Evolutionary conservation across 2,888 invertebrate species (phyloP).

Genomic region (Agrochola lychnidis): DNA sequence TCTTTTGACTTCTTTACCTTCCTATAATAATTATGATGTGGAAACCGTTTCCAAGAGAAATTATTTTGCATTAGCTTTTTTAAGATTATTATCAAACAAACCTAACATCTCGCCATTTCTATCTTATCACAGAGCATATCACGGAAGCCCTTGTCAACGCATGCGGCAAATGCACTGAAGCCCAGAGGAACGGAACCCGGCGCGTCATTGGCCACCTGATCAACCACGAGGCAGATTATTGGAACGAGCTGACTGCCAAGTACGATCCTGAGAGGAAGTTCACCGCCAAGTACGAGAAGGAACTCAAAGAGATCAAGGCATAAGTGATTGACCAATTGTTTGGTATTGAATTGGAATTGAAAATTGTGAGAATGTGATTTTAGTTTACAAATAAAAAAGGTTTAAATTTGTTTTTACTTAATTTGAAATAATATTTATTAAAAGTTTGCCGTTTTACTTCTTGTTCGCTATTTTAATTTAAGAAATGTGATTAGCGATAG

Average conservation of each 20-base stretch:
- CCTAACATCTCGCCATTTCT: neutral
- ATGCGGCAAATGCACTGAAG: constrained; percentile 74
- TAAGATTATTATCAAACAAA: neutral
- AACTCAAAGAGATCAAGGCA: constrained; percentile 70
- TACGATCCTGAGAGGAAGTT: constrained; percentile 82
- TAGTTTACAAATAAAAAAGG: constrained; percentile 17
- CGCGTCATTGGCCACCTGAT: constrained; percentile 75
- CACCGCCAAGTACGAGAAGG: constrained; percentile 77
- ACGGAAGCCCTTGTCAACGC: constrained; percentile 76
- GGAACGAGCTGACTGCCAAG: constrained; percentile 79
- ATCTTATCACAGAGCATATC: constrained; percentile 73
- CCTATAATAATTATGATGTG: too few species aligned
- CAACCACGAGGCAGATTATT: constrained; percentile 77
- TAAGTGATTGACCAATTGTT: constrained; percentile 37
- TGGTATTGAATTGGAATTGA: neutral
- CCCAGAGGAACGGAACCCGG: constrained; percentile 72
- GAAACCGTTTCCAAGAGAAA: neutral
- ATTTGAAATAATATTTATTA: constrained; percentile 1
- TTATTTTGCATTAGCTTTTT: neutral
- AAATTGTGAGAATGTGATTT: constrained; percentile 29
- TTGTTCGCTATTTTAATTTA: constrained; percentile 5
- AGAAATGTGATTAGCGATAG: neutral
- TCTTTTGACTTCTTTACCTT: neutral
- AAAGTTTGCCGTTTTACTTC: constrained; percentile 7
- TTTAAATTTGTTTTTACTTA: neutral